These are phyloP conservation scores for Turritopsis rubra DNA, from an alignment of 30 jellyfish, hydroid and myxozoan genomes.

Conservation along the genomic window DNA sequence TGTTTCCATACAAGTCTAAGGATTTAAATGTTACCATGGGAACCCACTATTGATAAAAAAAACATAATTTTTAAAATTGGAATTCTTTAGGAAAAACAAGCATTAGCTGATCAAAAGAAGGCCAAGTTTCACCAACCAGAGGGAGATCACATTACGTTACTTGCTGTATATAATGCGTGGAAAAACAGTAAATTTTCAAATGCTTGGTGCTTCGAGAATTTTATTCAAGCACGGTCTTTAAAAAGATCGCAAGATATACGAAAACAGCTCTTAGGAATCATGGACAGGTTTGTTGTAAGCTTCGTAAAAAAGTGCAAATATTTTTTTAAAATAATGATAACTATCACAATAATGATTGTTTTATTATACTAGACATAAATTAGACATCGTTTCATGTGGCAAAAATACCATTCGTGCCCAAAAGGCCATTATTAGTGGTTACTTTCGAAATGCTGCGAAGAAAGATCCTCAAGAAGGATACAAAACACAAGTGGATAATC, in stretches of 20 bases:
- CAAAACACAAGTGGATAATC: slow-evolving; percentile 93
- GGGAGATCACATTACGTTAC: slow-evolving; percentile 93
- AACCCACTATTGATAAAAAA: no score
- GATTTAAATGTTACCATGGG: no score
- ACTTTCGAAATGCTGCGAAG: slow-evolving; percentile 96
- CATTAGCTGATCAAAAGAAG: slow-evolving; percentile 91
- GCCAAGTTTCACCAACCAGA: slow-evolving; percentile 96
- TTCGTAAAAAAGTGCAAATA: no score
- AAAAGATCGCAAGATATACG: slow-evolving; percentile 90
- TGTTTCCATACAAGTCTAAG: no score
- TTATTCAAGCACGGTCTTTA: slow-evolving; percentile 93
- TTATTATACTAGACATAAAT: slow-evolving; percentile 60
- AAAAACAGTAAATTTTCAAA: slow-evolving; percentile 91
- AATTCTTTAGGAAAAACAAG: slow-evolving; percentile 96
- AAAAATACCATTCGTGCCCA: slow-evolving; percentile 90
- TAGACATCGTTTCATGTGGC: slow-evolving; percentile 97
- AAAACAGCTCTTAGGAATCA: slow-evolving; percentile 93
- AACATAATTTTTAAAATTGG: no score
- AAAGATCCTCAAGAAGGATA: slow-evolving; percentile 99
- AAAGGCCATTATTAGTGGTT: slow-evolving; percentile 97
- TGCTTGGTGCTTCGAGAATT: slow-evolving; percentile 98
- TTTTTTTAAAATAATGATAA: background rate
- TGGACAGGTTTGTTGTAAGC: slow-evolving; percentile 93
- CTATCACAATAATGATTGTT: background rate
- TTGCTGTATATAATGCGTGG: slow-evolving; percentile 98